Base-by-base conservation (phyloP, 2,797 vertebrate genomes). In the Malurus leucopterus region DNA sequence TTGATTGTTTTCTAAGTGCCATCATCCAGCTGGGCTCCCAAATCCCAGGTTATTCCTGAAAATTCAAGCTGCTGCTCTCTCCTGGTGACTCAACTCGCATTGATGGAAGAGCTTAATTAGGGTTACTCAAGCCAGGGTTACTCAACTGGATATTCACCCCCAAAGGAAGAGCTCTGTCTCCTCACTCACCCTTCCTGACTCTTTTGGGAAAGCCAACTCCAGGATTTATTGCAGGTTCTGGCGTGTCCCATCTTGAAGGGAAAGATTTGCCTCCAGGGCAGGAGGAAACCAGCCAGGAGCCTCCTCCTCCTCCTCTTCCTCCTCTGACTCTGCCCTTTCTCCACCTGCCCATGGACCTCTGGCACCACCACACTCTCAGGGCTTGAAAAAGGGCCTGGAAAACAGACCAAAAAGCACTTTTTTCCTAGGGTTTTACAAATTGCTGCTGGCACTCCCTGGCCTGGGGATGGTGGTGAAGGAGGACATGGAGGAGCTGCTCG, bases 81-180 rank as follows among this genome's bases (percentile, higher is more conserved):
- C 38, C 73, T 0, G 3, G 14, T 93, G 92, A 93, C 80, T 94
- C 92, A 93, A 21, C 67, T 38, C 1, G 2, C 84, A 74, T 41
- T 49, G 40, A 58, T 57, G 70, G 79, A 79, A 41, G 59, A 85
- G 73, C 19, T 58, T 77, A 83, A 74, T 91, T 90, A 86, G 36
- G n/a, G 82, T 95, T 90, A 59, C 90, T 91, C 91, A 95, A 82
- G 81, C 18, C 6, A 18, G 62, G 22, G 88, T 95, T 91, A 92
- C 93, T 92, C 91, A 94, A 80, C 70, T 38, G 47, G 69, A 24
- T 58, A 41, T 74, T 91, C 78, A 91, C n/a, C 72, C 81, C n/a
- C 69, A 90, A 47, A 70, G 91, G 77, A 91, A 80, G 81, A 74
- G 59, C 68, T 86, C 77, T 85, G 92, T 71, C 86, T 92, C 88